These are phyloP conservation scores for Drosophila kanapiae DNA, from an alignment of 1,140 invertebrate species.

Conservation along the genomic window DNA sequence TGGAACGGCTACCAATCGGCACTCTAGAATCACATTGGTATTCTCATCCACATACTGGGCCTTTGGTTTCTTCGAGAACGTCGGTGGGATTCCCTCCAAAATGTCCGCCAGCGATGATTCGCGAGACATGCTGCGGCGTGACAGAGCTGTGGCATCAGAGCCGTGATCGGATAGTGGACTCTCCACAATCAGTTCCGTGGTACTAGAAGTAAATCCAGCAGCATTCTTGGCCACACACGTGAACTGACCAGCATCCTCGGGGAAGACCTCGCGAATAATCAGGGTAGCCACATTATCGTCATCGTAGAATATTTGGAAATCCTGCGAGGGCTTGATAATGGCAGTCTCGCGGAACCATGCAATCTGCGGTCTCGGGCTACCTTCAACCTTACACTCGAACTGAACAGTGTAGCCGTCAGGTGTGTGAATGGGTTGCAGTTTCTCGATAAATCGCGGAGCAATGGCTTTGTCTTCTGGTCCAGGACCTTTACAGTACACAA, in stretches of 20 bases:
- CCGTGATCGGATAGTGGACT: slow-evolving; percentile 95
- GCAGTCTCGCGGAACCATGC: slow-evolving; percentile 98
- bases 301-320: slow-evolving; percentile 97
- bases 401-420: slow-evolving; percentile 95
- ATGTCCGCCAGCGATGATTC: slow-evolving; percentile 96
- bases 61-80: slow-evolving; percentile 95
- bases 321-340: slow-evolving; percentile 95
- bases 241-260: slow-evolving; percentile 98
- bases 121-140: slow-evolving; percentile 92
- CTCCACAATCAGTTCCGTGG: slow-evolving; percentile 95
- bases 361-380: slow-evolving; percentile 94
- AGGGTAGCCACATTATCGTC: slow-evolving; percentile 96
- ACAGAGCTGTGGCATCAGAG: slow-evolving; percentile 92
- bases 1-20: slow-evolving; percentile 94
- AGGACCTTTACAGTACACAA: slow-evolving; percentile 88
- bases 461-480: slow-evolving; percentile 90
- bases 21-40: slow-evolving; percentile 92
- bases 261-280: slow-evolving; percentile 97
- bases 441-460: slow-evolving; percentile 94
- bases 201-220: slow-evolving; percentile 96
- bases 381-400: slow-evolving; percentile 96
- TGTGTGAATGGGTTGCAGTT: slow-evolving; percentile 93
- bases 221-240: slow-evolving; percentile 98
- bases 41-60: slow-evolving; percentile 93
- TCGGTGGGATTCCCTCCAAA: slow-evolving; percentile 95